Evolutionary conservation across 1,140 invertebrate species (phyloP).

Genomic region (Halictus rubicundus): DNA sequence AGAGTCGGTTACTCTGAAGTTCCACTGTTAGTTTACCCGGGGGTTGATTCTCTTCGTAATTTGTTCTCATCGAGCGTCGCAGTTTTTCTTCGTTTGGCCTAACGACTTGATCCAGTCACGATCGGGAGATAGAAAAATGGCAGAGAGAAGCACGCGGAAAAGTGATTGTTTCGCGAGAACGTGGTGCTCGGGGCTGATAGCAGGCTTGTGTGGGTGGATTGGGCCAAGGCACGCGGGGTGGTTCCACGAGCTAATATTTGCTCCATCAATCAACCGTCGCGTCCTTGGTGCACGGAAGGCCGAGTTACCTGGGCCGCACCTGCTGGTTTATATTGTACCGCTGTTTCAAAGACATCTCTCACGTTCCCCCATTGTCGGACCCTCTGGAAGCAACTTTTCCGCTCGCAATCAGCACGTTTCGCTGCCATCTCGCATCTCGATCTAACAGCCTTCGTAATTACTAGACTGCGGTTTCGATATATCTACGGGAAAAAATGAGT

Average conservation of each 20-base stretch:
- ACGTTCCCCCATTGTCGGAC: background rate
- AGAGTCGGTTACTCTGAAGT: too few relatives aligned
- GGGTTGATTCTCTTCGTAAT: background rate
- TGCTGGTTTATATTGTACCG: background rate
- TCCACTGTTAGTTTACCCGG: too few relatives aligned
- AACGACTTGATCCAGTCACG: background rate
- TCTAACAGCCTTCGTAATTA: background rate
- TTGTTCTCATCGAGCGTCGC: background rate
- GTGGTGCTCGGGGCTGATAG: background rate
- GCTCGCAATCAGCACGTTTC: too few relatives aligned
- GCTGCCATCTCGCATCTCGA: too few relatives aligned
- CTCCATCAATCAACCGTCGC: conserved; percentile 37
- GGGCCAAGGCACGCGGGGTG: conserved; percentile 1
- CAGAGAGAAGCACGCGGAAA: background rate
- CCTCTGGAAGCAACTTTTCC: too few relatives aligned
- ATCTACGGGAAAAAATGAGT: too few relatives aligned
- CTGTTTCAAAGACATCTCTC: background rate
- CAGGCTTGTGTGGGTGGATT: background rate
- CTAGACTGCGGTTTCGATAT: too few relatives aligned
- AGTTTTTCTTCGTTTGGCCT: background rate
- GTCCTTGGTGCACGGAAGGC: conserved; percentile 27
- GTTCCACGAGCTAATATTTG: conserved; percentile 45
- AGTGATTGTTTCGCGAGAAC: background rate
- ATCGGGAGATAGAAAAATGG: background rate
- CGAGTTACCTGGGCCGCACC: conserved; percentile 21